Base-by-base conservation (phyloP, 2,113 vertebrate species). In the Dicerorhinus sumatrensis region DNA sequence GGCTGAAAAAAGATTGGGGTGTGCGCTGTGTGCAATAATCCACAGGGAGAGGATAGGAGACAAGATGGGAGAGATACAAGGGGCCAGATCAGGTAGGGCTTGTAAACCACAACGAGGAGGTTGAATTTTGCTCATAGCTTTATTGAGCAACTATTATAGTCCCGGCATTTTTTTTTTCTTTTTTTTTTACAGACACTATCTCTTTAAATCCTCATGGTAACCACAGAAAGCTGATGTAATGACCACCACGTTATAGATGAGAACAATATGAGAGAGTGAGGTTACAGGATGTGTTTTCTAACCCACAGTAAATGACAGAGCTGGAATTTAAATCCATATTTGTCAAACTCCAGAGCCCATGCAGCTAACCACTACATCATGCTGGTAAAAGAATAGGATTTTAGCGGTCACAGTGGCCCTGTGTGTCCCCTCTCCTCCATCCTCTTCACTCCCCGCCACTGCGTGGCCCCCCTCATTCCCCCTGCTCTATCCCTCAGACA, bases 51-150 rank as follows among this genome's bases (percentile, higher is more conserved):
- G 13, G 70, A 42, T 3, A 56, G 63, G 29, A 67, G 31, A 9
- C 0, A 0, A 12, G 39, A 5, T 6, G 8, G 17, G 58, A 69
- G 72, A 42, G 27, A n/a, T 0, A 42, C 12, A 20, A 23, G 12
- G 20, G 6, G 29, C 36, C 63, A 29, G 63, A 33, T 27, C 33
- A 39, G 3, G 1, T 1, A 10, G 36, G 58, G 65, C 82, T 42
- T 48, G 36, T 10, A 51, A 27, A 12, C 56, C 6, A 27, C 3
- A 8, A 29, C 1, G 6, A 76, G 16, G 63, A 72, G 23, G 11
- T 2, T 12, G n/a, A 14, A 21, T 75, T 87, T 54, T 80, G 75
- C 48, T 84, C 14, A 46, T 1, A 48, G 18, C 27, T 82, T 62
- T 63, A 51, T 54, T 39, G 65, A 80, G 51, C 10, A 8, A 8